phyloP scores from a whole-genome alignment of 1,140 invertebrate species.

The Trichogramma pretiosum region DNA sequence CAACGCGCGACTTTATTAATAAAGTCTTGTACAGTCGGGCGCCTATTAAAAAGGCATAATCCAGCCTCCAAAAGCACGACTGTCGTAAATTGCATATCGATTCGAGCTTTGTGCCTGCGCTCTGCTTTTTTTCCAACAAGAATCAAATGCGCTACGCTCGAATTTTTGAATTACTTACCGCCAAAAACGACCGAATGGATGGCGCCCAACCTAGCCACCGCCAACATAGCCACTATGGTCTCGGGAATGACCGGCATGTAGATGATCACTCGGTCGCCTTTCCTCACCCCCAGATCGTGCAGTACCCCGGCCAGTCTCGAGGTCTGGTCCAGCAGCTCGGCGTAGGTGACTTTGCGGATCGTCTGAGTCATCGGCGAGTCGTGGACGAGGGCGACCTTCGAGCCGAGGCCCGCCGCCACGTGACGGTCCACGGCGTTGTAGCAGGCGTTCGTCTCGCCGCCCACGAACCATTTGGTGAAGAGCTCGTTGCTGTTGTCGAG shows the following conservation, averaged over 20 bases:
- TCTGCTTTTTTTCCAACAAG: too few relatives aligned
- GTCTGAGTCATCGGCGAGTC: constrained; percentile 79
- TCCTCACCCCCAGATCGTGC: constrained; percentile 59
- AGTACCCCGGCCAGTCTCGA: constrained; percentile 69
- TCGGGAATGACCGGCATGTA: constrained; percentile 90
- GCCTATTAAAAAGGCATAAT: too few relatives aligned
- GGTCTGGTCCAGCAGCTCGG: constrained; percentile 69
- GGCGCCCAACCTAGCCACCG: constrained; percentile 71
- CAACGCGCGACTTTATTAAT: too few relatives aligned
- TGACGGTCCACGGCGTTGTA: constrained; percentile 90
- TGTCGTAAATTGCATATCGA: too few relatives aligned
- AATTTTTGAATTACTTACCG: constrained; percentile 47
- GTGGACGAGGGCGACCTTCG: constrained; percentile 75
- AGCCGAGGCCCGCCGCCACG: constrained; percentile 67
- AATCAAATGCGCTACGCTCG: too few relatives aligned
- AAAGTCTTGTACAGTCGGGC: too few relatives aligned
- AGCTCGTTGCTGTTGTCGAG: constrained; percentile 74
- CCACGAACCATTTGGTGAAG: constrained; percentile 86
- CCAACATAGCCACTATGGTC: constrained; percentile 76
- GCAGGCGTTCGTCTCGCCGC: constrained; percentile 84
- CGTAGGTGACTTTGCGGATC: constrained; percentile 68
- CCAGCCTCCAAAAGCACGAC: too few relatives aligned
- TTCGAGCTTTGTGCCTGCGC: too few relatives aligned
- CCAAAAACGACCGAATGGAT: constrained; percentile 84
- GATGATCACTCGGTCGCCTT: constrained; percentile 73